A percentile compares a stretch with the other conserved stretches of the same genome.
phyloP scores from a whole-genome alignment of 2,113 vertebrate species.

The Eulacestoma nigropectus region DNA sequence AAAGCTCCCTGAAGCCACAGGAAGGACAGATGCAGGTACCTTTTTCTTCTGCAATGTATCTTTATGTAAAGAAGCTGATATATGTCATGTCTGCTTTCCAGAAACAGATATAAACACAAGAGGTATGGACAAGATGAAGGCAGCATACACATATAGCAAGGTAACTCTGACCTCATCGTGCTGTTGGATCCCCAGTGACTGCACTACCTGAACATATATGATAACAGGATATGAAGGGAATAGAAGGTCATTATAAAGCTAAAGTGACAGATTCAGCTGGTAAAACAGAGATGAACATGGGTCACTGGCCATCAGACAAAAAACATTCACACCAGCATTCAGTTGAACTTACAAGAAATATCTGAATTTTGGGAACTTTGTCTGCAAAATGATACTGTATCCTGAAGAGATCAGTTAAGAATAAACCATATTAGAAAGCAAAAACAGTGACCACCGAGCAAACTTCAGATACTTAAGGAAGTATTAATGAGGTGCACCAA shows the following conservation, averaged over 20 bases:
- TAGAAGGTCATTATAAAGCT: background rate
- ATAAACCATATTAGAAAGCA: background rate
- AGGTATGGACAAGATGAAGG: background rate
- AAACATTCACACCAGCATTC: background rate
- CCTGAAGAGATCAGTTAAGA: background rate
- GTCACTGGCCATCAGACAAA: background rate
- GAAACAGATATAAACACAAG: background rate
- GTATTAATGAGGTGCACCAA: background rate
- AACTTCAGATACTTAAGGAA: background rate
- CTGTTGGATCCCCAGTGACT: background rate
- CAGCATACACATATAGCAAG: background rate
- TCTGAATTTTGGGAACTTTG: background rate
- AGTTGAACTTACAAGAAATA: background rate
- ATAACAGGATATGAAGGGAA: background rate
- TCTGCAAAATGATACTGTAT: background rate
- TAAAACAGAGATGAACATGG: background rate
- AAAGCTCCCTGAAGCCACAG: background rate
- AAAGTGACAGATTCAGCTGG: background rate
- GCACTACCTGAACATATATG: background rate
- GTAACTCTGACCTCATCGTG: fast-evolving
- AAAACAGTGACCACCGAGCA: background rate
- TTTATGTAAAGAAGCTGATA: background rate
- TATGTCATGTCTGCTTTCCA: background rate
- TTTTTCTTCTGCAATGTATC: background rate
- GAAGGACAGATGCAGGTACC: background rate